phyloP scores from a whole-genome alignment of 1,140 invertebrate genomes.

The Vanessa tameamea region DNA sequence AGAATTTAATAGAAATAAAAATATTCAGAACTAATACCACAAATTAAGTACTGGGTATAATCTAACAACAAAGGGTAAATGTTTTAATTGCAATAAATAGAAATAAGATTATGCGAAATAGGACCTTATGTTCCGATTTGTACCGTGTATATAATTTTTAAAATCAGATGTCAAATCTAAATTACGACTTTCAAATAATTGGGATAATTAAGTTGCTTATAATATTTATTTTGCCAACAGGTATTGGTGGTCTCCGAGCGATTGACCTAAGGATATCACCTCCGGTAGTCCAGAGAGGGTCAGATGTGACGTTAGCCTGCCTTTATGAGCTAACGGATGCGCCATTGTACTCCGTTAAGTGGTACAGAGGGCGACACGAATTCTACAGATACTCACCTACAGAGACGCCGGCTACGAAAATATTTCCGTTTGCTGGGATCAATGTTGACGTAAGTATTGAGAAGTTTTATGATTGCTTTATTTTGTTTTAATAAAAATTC shows the following conservation, averaged over 20 bases:
- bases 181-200: no score
- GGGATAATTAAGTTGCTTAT: no score
- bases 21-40: no score
- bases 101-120: no score
- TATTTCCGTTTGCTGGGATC: constrained; percentile 85
- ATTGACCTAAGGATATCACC: constrained; percentile 75
- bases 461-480: background rate
- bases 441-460: constrained; percentile 86
- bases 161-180: no score
- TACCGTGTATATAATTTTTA: no score
- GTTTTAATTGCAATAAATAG: no score
- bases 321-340: constrained; percentile 86
- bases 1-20: no score
- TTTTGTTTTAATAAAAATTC: no score
- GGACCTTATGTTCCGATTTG: no score
- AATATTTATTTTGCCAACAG: constrained; percentile 46
- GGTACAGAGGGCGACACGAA: constrained; percentile 87
- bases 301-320: constrained; percentile 79
- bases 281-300: constrained; percentile 72
- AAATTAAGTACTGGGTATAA: no score
- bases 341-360: constrained; percentile 88
- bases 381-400: constrained; percentile 87
- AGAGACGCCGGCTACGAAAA: constrained; percentile 84
- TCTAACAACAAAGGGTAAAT: no score
- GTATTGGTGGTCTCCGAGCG: constrained; percentile 72